These are phyloP conservation scores for Cephus cinctus DNA, from an alignment of 1,140 invertebrate genomes.

Conservation along the genomic window DNA sequence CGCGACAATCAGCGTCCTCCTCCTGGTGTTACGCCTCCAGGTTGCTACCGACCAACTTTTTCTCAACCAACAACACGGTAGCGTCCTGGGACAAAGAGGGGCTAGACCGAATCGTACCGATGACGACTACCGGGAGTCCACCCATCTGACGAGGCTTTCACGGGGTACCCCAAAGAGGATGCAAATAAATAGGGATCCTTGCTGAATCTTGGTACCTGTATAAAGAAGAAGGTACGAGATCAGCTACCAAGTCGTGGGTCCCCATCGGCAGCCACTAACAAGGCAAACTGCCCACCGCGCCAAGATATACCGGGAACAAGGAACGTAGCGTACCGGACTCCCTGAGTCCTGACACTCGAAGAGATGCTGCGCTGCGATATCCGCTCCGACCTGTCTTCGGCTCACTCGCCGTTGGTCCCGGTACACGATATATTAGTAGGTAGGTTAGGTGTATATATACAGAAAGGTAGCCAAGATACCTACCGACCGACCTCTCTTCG, in stretches of 20 bases:
- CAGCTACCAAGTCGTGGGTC: constrained; percentile 23
- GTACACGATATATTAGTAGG: constrained; percentile 34
- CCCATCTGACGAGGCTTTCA: not conserved
- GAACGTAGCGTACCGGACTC: constrained; percentile 39
- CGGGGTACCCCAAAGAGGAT: too few relatives aligned
- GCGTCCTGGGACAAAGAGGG: too few relatives aligned
- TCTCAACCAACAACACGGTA: too few relatives aligned
- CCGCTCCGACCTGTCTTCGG: constrained; percentile 36
- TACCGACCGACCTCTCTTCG: too few relatives aligned
- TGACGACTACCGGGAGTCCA: not conserved
- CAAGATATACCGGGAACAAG: constrained; percentile 27
- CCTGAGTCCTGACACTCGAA: constrained; percentile 39
- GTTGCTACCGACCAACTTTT: too few relatives aligned
- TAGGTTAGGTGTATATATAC: constrained; percentile 3
- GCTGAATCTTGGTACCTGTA: too few relatives aligned
- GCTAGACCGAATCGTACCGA: too few relatives aligned
- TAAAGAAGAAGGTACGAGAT: not conserved
- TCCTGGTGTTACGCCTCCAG: too few relatives aligned
- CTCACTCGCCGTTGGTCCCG: constrained; percentile 24
- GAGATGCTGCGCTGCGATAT: constrained; percentile 48
- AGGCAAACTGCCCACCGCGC: constrained; percentile 24
- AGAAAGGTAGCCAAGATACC: too few relatives aligned
- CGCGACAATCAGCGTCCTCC: not conserved
- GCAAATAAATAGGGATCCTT: too few relatives aligned
- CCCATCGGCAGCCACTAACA: constrained; percentile 49